Base-by-base conservation (phyloP, 2,888 invertebrate genomes). In the Dryadula phaetusa region DNA sequence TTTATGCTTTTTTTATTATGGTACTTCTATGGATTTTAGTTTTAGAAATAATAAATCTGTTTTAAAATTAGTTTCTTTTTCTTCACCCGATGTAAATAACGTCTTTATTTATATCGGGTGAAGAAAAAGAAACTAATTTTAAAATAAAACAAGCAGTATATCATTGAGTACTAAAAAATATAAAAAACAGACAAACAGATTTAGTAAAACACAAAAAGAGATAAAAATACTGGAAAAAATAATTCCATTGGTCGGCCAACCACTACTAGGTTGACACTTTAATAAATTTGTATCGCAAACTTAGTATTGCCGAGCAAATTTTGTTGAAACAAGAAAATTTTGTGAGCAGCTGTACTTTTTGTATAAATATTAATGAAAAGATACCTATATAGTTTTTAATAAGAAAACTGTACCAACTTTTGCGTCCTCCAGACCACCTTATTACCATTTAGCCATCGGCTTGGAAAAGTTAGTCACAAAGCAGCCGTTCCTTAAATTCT, bases 381-480 rank as follows among this genome's bases (percentile, higher is more conserved):
- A 7, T 28, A 46, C 28, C 18, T 12, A 42, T 44, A 40, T 60
- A 25, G 58, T 60, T 60, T 44, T 60, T 60, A 60, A 60, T 60
- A 60, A 60, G n/a, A 56, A 60, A 37, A 42, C 42, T 60, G 58
- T 44, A 12, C 10, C 44, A 60, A 60, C 25, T 60, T 60, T 60
- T 44, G 12, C 44, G 44, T 60, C 60, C 32, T 44, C 44, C 16
- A 60, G 32, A 18, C 44, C 18, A 44, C 44, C 60, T 60, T 32
- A 60, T 60, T 47, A 44, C 28, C 56, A 56, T 44, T 52, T 62
- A 66, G 20, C 34, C 42, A 67, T 28, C 47, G 44, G 47, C 37
- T 62, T 12, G 54, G 49, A 62, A 66, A 66, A 67, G 56, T 32
- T 60, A 60, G 44, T 56, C 52, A 67, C 63, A 53, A 63, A 67